Percentiles rank a stretch among this genome's conserved stretches.
These are phyloP conservation scores for Cyaniris semiargus DNA, from an alignment of 2,888 invertebrate genomes.

Conservation along the genomic window DNA sequence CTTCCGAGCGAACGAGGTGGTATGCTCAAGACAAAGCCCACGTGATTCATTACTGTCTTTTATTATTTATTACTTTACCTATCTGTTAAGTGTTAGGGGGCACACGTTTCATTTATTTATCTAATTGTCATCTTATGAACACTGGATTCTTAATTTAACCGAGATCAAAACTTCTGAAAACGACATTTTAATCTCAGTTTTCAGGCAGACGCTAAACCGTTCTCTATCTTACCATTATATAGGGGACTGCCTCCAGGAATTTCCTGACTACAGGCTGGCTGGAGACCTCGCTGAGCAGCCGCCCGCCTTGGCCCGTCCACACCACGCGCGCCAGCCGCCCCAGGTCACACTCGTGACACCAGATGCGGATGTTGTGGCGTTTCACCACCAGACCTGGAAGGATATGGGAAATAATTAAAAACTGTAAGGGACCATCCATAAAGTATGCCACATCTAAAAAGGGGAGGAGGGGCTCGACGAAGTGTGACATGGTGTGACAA, in stretches of 20 bases:
- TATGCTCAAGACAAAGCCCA: no score
- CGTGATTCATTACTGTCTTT: no score
- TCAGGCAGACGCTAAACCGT: neutral
- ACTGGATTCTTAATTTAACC: no score
- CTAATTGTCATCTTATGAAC: neutral
- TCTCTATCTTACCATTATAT: conserved; percentile 90
- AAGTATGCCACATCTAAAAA: no score
- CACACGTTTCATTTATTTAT: neutral
- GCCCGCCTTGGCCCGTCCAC: conserved; percentile 94
- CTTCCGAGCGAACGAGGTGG: no score
- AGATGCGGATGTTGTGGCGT: conserved; percentile 94
- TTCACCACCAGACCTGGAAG: conserved; percentile 86
- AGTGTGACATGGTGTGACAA: no score
- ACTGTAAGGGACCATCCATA: no score
- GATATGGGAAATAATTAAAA: neutral
- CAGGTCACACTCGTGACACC: conserved; percentile 96
- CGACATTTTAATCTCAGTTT: neutral
- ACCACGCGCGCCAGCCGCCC: conserved; percentile 91
- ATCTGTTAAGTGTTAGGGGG: no score
- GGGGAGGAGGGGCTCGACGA: no score
- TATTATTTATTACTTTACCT: no score
- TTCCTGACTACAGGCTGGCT: conserved; percentile 90
- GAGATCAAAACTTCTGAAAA: neutral
- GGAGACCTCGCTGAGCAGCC: conserved; percentile 90
- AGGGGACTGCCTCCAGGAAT: conserved; percentile 96